Evolutionary conservation across 2,888 invertebrate species (phyloP), one percentile per base, ranked within the genome.

Genomic region (Sialis fuliginosa): DNA sequence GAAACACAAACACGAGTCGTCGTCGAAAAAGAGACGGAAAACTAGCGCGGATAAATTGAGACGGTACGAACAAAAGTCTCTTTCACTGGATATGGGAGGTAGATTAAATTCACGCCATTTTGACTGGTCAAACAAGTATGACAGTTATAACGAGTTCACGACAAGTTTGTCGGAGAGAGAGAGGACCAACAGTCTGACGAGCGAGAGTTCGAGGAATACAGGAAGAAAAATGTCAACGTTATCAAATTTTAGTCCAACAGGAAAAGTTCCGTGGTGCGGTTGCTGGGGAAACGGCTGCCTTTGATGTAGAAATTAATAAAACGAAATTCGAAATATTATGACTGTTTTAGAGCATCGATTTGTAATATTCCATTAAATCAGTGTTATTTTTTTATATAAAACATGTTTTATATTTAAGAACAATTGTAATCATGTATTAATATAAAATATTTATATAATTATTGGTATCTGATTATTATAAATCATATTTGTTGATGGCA

Each of bases 201-300:
- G 75, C 2, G 70, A 76, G 39, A 74, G 72, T 58, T 75, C 74
- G 10, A 60, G 74, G 22, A 70, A 63, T 5, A 76, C 74, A 0
- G 69, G 70, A 2, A 69, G 79, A 56, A 81, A 79, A 57, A 69
- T 75, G 49, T 72, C 81, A 48, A 75, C 75, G 45, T 71, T 78
- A 40, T 79, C 81, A 1, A 71, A 58, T 1, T 69, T 73, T 1
- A 68, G 70, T 39, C 62, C 67, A 45, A 70, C 69, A 43, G 79
- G 74, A 8, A 81, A 76, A 55, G 78, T 86, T 53, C 86, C 85
- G 0, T 86, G 86, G 85, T 86, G 85, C 57, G 85, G 82, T 0
- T 86, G 86, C 54, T 86, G 85, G 85, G 85, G 86, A 0, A 84
- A 84, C 52, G 84, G 85, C 1, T 86, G 86, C 61, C 67, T 81